Evolutionary conservation across 2,888 invertebrate genomes (phyloP).

Genomic region (Acrobeloides nanus): DNA sequence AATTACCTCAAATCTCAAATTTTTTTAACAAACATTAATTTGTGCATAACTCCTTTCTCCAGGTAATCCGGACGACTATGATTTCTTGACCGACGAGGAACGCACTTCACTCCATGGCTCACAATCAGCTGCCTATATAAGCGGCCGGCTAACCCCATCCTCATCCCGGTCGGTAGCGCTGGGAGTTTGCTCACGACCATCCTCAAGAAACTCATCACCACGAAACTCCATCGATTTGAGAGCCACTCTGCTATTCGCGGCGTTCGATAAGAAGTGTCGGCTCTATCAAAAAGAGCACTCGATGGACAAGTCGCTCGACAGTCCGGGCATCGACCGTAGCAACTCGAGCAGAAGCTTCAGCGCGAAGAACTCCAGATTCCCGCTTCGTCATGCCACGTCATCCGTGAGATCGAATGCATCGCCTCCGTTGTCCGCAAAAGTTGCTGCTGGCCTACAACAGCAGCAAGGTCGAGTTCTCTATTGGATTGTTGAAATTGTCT

Average conservation of each 20-base stretch:
- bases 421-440: conserved; percentile 9
- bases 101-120: conserved; percentile 4
- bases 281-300: conserved; percentile 14
- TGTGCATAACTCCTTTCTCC: too few species aligned
- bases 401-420: conserved; percentile 21
- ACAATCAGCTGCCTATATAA: conserved; percentile 10
- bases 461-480: too few species aligned
- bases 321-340: conserved; percentile 11
- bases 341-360: conserved; percentile 11
- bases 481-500: conserved; percentile 10
- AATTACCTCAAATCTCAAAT: too few species aligned
- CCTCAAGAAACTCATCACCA: conserved; percentile 22
- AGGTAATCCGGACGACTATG: too few species aligned
- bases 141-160: conserved; percentile 14
- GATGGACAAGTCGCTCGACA: conserved; percentile 3
- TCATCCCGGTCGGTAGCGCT: conserved; percentile 5
- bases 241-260: conserved; percentile 15
- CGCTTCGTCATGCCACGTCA: conserved; percentile 23
- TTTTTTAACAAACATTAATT: too few species aligned
- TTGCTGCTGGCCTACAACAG: conserved; percentile 1
- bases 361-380: conserved; percentile 14
- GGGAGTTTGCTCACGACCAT: too few species aligned
- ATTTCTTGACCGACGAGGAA: too few species aligned
- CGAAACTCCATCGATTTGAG: conserved; percentile 24
- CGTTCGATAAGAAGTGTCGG: conserved; percentile 9